Conservation (phyloP, 2,797 vertebrate genomes). For the Urophycis tenuis region DNA sequence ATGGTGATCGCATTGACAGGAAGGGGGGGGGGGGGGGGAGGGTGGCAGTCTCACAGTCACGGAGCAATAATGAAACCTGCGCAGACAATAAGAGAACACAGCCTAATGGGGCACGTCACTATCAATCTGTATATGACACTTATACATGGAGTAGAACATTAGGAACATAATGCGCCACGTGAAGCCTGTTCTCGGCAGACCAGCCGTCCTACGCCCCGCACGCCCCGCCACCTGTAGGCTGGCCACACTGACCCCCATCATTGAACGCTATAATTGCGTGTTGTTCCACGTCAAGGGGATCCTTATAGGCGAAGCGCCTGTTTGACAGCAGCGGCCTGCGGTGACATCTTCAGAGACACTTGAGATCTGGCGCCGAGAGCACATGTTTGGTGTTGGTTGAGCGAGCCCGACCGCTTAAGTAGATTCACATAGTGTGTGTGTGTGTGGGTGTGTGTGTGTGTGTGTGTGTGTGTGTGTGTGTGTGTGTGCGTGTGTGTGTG, state of each 20-base stretch:
- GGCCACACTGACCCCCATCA: constrained; percentile 12
- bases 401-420: constrained; percentile 26
- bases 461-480: constrained; percentile 4
- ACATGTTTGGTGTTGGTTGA: neutral
- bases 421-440: constrained; percentile 1
- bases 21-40: constrained; percentile 42
- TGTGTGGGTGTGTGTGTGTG: neutral
- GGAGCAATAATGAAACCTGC: constrained; percentile 51
- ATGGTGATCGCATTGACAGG: constrained; percentile 48
- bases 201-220: neutral
- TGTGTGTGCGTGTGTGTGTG: neutral
- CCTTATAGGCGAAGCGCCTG: constrained; percentile 21
- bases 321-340: constrained; percentile 7
- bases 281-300: constrained; percentile 28
- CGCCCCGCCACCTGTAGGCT: constrained; percentile 5
- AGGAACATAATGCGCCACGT: neutral
- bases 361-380: constrained; percentile 12
- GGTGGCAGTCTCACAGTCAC: constrained; percentile 36
- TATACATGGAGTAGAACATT: neutral
- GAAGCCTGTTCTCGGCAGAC: neutral
- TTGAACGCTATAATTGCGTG: constrained; percentile 27
- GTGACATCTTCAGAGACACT: constrained; percentile 26
- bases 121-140: constrained; percentile 34
- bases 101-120: constrained; percentile 35
- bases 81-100: constrained; percentile 41